phyloP scores from a whole-genome alignment of 2,797 vertebrate species.

The Thamnophis elegans region DNA sequence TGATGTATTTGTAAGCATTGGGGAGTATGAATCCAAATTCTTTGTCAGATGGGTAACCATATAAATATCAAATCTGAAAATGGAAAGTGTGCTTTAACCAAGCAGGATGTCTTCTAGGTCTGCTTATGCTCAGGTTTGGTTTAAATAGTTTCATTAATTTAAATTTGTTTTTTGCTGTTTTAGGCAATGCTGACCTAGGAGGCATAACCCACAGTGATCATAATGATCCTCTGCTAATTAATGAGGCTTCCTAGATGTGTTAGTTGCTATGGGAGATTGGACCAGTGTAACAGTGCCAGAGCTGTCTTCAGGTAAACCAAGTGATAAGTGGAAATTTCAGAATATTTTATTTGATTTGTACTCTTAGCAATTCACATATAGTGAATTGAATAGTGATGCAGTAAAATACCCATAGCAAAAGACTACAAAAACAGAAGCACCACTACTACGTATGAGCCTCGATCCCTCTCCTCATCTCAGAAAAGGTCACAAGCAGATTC shows the following conservation, averaged over 20 bases:
- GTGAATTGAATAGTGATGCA: background rate
- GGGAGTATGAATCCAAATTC: constrained; percentile 9
- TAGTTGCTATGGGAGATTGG: constrained; percentile 90
- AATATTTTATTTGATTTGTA: constrained; percentile 1
- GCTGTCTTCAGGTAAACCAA: constrained; percentile 77
- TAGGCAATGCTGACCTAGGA: constrained; percentile 76
- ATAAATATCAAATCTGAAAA: background rate
- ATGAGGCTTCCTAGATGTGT: constrained; percentile 67
- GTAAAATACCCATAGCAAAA: background rate
- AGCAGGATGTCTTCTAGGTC: constrained; percentile 23
- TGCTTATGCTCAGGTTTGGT: constrained; percentile 69
- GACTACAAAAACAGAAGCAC: background rate
- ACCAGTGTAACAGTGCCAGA: constrained; percentile 80
- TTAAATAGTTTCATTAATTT: constrained; percentile 71
- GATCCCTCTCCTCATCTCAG: background rate
- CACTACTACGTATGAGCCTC: background rate
- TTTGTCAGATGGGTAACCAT: background rate
- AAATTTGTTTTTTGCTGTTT: constrained; percentile 67
- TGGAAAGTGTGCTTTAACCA: background rate
- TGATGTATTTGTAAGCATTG: background rate
- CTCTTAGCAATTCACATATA: background rate
- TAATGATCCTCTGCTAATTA: constrained; percentile 71
- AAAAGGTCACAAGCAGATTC: background rate
- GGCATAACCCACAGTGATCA: constrained; percentile 62
- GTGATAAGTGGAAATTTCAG: constrained; percentile 7